Evolutionary conservation across 2,888 invertebrate genomes (phyloP).

Genomic region (Steinernema scapterisci): DNA sequence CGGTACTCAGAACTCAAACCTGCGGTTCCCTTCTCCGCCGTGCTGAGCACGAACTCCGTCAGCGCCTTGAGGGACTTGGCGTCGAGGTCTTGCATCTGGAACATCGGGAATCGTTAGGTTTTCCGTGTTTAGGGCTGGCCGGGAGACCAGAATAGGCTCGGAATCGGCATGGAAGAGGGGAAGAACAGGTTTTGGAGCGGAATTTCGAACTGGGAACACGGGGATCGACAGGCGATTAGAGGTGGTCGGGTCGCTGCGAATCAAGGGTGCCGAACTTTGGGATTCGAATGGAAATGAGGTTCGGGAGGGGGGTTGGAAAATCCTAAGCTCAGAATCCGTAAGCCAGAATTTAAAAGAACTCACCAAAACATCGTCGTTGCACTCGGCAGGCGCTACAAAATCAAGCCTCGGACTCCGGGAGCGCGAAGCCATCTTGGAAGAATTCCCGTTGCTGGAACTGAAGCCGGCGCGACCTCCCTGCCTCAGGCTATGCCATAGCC

Average conservation of each 20-base stretch:
- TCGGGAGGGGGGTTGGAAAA: not conserved
- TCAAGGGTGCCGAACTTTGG: not conserved
- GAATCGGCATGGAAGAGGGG: too few relatives aligned
- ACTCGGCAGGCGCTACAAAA: constrained; percentile 17
- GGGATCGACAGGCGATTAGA: too few relatives aligned
- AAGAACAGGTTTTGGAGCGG: too few relatives aligned
- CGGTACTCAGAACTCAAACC: constrained; percentile 14
- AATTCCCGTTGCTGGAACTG: not conserved
- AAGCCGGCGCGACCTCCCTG: constrained; percentile 25
- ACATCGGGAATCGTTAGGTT: not conserved
- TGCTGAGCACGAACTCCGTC: not conserved
- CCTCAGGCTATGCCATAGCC: constrained; percentile 29
- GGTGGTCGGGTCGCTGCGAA: too few relatives aligned
- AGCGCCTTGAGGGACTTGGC: not conserved
- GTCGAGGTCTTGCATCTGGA: constrained; percentile 21
- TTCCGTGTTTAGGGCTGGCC: too few relatives aligned
- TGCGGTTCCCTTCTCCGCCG: constrained; percentile 16
- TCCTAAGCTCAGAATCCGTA: not conserved
- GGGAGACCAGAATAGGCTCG: too few relatives aligned
- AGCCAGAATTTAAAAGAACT: not conserved
- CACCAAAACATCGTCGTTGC: constrained; percentile 29
- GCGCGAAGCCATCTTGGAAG: constrained; percentile 10
- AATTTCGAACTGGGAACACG: too few relatives aligned
- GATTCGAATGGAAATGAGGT: not conserved
- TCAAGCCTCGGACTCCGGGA: constrained; percentile 26